Evolutionary conservation across 2,113 vertebrate genomes (phyloP), one percentile per base, ranked within the genome.

Genomic region (Microcebus murinus): DNA sequence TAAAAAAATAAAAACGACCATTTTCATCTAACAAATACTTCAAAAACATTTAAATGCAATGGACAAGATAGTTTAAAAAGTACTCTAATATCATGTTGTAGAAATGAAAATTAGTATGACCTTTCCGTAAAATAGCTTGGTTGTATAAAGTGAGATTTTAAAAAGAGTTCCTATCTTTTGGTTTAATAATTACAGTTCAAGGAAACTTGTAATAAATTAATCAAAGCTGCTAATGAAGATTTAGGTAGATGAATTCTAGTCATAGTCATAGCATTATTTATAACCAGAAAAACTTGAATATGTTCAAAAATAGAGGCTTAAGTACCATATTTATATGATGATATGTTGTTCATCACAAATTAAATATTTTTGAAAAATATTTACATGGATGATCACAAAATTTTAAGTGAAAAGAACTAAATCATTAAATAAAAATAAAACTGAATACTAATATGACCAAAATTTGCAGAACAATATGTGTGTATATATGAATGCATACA

Each of bases 391-490:
- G 68, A 81, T 65, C 27, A 91, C 45, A 63, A 86, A 92, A 76
- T 68, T 93, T 95, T 83, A 89, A 92, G 15, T 80, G 57, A 42
- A 90, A 87, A 82, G 31, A 14, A 88, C 31, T 52, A 18, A 95
- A 61, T 87, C 8, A 67, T 80, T 91, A 88, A 89, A 29, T 82
- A 90, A 94, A 87, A 91, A 34, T 73, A 92, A 94, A 87, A 87
- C 27, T 57, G 15, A 95, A 76, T 91, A 31, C 1, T 0, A 25
- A 65, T 81, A 70, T 45, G 48, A 79, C 14, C 8, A 50, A 55
- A 50, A 82, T 63, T 95, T 86, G 14, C 2, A 63, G 63, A 82
- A 34, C 25, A 61, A 48, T 61, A 34, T 63, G 57, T 73, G 15
- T 63, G 57, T 73, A 23, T 50, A 8, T 50, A 34, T 67, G 23